Evolutionary conservation across 2,797 vertebrate genomes (phyloP), one percentile per base, ranked within the genome.

Genomic region (Trachurus trachurus): DNA sequence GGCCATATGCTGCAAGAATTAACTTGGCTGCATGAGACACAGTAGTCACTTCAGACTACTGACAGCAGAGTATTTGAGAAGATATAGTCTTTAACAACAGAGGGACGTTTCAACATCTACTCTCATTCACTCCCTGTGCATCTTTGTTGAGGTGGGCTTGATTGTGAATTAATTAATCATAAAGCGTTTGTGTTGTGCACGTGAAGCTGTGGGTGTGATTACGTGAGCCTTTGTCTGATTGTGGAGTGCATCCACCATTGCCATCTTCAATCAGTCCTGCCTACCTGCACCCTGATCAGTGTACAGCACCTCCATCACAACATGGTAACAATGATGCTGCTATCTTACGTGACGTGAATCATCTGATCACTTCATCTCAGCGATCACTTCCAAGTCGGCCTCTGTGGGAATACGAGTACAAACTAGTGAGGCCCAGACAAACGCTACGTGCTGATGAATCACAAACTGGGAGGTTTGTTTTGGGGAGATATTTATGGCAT

Each of bases 401-500:
- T 60, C 29, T 66, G 45, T 40, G 34, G 61, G 29, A 47, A 64
- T 21, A 31, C 12, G 22, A 49, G 52, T 22, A 42, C 42, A 76
- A 64, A 34, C 16, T 19, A 49, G 29, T 16, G 10, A 16, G 40
- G 12, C 17, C 45, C 26, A 58, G 40, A 71, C 17, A 15, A 47
- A 68, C 17, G n/a, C 45, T 4, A 56, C 31, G 12, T 57, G 17
- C 29, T 53, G 42, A 47, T 76, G 64, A 56, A 71, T 57, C 53
- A 16, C 61, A 74, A 34, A 39, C 58, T 44, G 6, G 40, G 4
- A 49, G 47, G 19, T 60, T 37, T 67, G 54, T 70, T 79, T 64
- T 49, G 22, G 29, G 50, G 19, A 42, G 53, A 68, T 71, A 80
- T 73, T 78, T 81, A 72, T 59, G 66, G 63, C 44, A 34, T 57